Base-by-base conservation (phyloP, 2,113 vertebrate species). In the Sorex araneus region DNA sequence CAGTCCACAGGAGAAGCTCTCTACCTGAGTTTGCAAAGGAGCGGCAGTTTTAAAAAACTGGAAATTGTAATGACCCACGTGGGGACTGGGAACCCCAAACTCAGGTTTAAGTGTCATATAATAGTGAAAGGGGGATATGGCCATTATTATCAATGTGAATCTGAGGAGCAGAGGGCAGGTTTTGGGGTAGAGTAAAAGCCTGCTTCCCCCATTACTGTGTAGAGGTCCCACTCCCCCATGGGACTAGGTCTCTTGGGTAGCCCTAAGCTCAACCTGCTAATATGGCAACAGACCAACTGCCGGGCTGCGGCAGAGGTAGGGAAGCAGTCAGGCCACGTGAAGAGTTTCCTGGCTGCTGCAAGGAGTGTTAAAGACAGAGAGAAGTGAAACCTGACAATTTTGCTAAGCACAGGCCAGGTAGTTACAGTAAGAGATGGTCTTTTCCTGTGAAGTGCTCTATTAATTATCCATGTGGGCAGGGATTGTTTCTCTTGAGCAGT, bases 401-500 rank as follows among this genome's bases (percentile, higher is more conserved):
- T 90, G 67, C 34, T 50, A 88, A 85, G 92, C 80, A 92, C 92
- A 40, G 45, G n/a, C 73, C 84, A 77, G 78, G 86, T 75, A 78
- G 91, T 88, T 73, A 43, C 32, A 57, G 60, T 74, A 43, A 87
- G 83, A 84, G 78, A 78, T 60, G 40, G 54, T 77, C 91, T 95
- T 92, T 87, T 71, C 63, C 77, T 71, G 32, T 91, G 73, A 91
- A 84, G 84, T 78, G 63, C 80, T 96, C 94, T 86, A 66, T 96
- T 94, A 94, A 95, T 94, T 95, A 94, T 87, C 90, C 77, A 90
- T 81, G 81, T 75, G 69, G 86, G 69, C 73, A 94, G 89, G 89
- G 80, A 92, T 84, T 92, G 69, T 95, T 93, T 95, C 86, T 96
- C 96, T 79, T 54, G 90, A 96, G 84, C 92, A 89, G 92, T 89